These are phyloP conservation scores for Eupithecia inturbata DNA, from an alignment of 2,888 invertebrate genomes.

Conservation along the genomic window DNA sequence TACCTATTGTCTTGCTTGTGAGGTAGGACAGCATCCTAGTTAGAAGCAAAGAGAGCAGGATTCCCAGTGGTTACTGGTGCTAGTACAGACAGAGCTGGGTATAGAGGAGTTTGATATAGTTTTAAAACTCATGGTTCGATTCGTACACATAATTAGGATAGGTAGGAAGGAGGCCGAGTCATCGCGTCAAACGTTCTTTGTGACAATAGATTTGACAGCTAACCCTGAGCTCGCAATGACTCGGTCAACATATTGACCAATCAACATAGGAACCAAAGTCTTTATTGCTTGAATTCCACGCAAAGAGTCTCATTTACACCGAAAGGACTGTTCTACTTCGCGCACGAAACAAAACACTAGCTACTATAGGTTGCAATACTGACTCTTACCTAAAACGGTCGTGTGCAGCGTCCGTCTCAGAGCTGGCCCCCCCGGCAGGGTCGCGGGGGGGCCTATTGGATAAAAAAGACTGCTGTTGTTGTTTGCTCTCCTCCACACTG, in stretches of 20 bases:
- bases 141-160: no score
- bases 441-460: conserved; percentile 85
- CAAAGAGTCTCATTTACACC: no score
- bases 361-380: background rate
- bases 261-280: no score
- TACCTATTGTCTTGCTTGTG: background rate
- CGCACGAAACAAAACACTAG: background rate
- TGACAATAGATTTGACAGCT: background rate
- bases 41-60: background rate
- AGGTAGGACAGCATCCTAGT: background rate
- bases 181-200: background rate
- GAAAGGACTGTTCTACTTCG: background rate
- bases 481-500: conserved; percentile 76
- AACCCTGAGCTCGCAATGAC: background rate
- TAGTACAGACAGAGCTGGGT: background rate
- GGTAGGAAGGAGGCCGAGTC: background rate
- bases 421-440: conserved; percentile 81
- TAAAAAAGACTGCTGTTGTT: conserved; percentile 83
- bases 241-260: background rate
- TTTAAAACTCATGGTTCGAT: no score
- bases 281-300: background rate
- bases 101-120: background rate
- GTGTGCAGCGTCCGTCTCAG: conserved; percentile 85
- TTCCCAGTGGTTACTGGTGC: background rate
- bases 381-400: conserved; percentile 75